Conservation (phyloP, 2,113 vertebrate species). For the Hippocampus zosterae region DNA sequence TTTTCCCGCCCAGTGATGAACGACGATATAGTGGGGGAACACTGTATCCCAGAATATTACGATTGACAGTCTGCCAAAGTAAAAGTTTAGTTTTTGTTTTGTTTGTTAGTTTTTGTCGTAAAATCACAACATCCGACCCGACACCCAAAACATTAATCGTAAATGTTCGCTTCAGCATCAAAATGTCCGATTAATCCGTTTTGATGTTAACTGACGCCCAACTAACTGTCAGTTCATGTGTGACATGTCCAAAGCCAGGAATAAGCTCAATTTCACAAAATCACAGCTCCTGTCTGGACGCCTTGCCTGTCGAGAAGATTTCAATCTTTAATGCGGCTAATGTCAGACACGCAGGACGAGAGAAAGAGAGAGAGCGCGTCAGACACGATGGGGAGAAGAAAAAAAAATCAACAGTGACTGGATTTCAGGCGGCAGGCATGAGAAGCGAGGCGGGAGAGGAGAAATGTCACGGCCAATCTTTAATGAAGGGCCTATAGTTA, state of each 20-base stretch:
- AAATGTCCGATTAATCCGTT: slow-evolving; percentile 19
- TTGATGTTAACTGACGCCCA: slow-evolving; percentile 8
- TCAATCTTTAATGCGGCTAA: slow-evolving; percentile 61
- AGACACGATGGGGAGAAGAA: slow-evolving; percentile 21
- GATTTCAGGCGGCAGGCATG: slow-evolving; percentile 56
- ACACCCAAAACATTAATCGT: not conserved
- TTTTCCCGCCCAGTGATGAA: no score
- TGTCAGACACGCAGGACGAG: slow-evolving; percentile 24
- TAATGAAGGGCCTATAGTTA: slow-evolving; percentile 76
- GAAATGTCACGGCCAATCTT: slow-evolving; percentile 69
- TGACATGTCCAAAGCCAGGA: slow-evolving; percentile 31
- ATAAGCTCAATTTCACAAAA: slow-evolving; percentile 46
- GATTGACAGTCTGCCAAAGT: no score
- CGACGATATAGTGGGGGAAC: no score
- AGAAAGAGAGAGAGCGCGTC: slow-evolving; percentile 5
- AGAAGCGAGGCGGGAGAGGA: slow-evolving; percentile 42
- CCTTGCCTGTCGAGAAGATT: slow-evolving; percentile 38
- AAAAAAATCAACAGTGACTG: slow-evolving; percentile 61
- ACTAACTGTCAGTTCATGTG: slow-evolving; percentile 22
- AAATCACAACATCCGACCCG: not conserved
- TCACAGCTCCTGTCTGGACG: slow-evolving; percentile 27
- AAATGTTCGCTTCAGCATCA: slow-evolving; percentile 9
- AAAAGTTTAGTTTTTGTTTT: no score
- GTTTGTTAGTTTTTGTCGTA: no score
- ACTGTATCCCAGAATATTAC: no score